phyloP scores from a whole-genome alignment of 2,113 vertebrate species.

The Macroglossus sobrinus region DNA sequence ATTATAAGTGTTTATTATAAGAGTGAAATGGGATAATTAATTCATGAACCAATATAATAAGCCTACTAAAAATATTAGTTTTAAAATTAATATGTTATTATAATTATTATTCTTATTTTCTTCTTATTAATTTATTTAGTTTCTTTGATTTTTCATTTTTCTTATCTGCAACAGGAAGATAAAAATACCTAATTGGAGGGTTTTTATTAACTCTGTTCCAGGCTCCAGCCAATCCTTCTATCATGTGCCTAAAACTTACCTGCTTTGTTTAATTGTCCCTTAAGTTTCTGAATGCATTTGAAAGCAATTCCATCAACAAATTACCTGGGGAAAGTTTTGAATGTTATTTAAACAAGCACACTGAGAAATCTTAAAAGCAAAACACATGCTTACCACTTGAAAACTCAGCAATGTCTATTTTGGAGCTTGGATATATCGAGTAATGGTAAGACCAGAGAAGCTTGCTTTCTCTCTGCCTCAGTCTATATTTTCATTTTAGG shows the following conservation, averaged over 20 bases:
- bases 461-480: not conserved
- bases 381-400: not conserved
- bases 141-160: conserved; percentile 27
- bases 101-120: not conserved
- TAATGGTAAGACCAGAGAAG: not conserved
- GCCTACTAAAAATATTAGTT: not conserved
- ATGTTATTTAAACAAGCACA: not conserved
- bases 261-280: not conserved
- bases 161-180: not conserved
- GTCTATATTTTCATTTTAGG: not conserved
- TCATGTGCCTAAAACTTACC: not conserved
- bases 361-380: not conserved
- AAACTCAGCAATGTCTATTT: conserved; percentile 9
- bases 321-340: not conserved
- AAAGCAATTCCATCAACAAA: not conserved
- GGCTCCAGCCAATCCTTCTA: not conserved
- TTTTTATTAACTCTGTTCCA: not conserved
- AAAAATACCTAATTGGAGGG: not conserved
- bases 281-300: not conserved
- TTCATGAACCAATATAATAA: not conserved
- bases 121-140: not conserved
- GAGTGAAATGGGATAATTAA: not conserved
- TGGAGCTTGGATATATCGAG: not conserved
- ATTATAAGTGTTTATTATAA: not conserved
- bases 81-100: not conserved